phyloP scores from a whole-genome alignment of 2,888 invertebrate species.

The Xylophagus ater region DNA sequence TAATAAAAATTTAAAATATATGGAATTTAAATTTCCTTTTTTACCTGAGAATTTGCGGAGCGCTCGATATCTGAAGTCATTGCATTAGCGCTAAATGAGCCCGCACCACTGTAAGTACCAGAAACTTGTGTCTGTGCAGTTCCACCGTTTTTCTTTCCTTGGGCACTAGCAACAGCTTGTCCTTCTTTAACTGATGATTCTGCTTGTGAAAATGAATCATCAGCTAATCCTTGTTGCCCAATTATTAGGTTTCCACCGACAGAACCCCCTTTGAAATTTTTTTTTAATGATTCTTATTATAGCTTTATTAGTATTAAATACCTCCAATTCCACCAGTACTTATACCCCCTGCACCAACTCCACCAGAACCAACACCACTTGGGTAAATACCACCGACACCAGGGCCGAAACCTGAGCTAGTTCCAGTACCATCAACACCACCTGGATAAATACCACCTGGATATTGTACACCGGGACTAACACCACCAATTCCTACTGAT shows the following conservation, averaged over 20 bases:
- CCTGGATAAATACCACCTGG: conserved; percentile 1
- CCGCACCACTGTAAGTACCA: conserved; percentile 64
- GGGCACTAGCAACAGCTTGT: conserved; percentile 63
- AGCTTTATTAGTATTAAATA: conserved; percentile 14
- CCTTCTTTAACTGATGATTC: conserved; percentile 47
- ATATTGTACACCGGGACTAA: conserved; percentile 9
- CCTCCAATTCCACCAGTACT: conserved; percentile 20
- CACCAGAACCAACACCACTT: conserved; percentile 14
- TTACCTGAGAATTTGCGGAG: conserved; percentile 50
- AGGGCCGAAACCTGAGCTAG: conserved; percentile 7
- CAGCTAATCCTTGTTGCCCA: conserved; percentile 26
- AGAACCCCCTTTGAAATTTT: conserved; percentile 15
- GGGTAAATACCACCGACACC: conserved; percentile 11
- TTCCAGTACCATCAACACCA: conserved; percentile 12
- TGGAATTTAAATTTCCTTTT: background rate
- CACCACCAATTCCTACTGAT: conserved; percentile 9
- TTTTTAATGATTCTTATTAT: too few species aligned
- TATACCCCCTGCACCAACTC: conserved; percentile 13
- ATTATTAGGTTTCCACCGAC: conserved; percentile 9
- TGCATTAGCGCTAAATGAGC: conserved; percentile 73
- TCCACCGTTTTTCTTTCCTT: conserved; percentile 63
- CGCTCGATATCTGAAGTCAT: conserved; percentile 64
- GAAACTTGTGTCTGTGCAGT: conserved; percentile 73
- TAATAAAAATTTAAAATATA: background rate
- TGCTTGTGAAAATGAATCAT: conserved; percentile 64